These are phyloP conservation scores for Drosophila sulfurigaster DNA, from an alignment of 1,140 invertebrate genomes.

Conservation along the genomic window DNA sequence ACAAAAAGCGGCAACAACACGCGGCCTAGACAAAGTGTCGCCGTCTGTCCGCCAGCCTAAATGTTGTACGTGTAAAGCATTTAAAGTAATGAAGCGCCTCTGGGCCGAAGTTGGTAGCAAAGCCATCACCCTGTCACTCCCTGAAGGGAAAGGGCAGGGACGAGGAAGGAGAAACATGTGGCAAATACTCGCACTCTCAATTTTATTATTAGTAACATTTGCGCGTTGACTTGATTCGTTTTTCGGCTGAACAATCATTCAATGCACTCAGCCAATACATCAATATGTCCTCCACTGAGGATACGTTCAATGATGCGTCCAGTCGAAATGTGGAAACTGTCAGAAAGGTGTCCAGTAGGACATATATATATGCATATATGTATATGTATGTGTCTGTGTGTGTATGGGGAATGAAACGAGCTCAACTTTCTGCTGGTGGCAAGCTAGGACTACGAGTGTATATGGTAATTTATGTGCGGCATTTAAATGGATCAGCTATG, in stretches of 20 bases:
- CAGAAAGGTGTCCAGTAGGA: slow-evolving; percentile 39
- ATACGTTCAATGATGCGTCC: slow-evolving; percentile 67
- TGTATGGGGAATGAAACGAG: neutral
- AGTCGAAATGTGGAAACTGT: slow-evolving; percentile 52
- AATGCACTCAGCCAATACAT: slow-evolving; percentile 75
- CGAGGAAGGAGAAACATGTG: neutral
- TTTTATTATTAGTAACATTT: slow-evolving; percentile 67
- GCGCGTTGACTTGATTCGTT: slow-evolving; percentile 49
- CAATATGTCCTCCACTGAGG: slow-evolving; percentile 72
- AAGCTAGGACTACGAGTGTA: slow-evolving; percentile 11
- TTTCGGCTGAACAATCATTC: slow-evolving; percentile 63
- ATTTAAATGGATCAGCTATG: slow-evolving; percentile 74
- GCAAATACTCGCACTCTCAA: neutral
- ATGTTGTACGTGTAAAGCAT: slow-evolving; percentile 79
- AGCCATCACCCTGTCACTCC: slow-evolving; percentile 10
- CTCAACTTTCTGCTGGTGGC: slow-evolving; percentile 8
- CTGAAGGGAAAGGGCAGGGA: neutral
- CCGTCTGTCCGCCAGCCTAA: slow-evolving; percentile 57
- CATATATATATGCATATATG: neutral
- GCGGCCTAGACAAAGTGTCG: slow-evolving; percentile 53
- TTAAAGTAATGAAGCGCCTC: slow-evolving; percentile 77
- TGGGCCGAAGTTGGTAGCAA: slow-evolving; percentile 13
- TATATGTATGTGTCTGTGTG: neutral
- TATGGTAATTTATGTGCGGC: slow-evolving; percentile 79
- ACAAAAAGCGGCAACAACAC: slow-evolving; percentile 26